phyloP scores from a whole-genome alignment of 2,113 vertebrate species.

The Seriola aureovittata region DNA sequence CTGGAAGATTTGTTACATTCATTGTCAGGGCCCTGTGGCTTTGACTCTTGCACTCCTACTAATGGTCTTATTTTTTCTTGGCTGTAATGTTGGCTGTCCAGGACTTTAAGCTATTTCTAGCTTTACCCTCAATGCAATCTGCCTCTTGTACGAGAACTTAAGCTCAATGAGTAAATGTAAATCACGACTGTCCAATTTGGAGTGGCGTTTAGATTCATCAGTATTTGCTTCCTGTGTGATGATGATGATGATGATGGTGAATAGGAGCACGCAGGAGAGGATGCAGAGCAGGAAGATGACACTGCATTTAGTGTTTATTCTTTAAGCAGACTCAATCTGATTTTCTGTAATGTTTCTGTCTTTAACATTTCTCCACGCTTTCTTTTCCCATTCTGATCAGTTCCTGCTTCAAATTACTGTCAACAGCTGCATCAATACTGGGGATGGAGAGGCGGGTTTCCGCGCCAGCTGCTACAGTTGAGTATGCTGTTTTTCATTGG shows the following conservation, averaged over 20 bases:
- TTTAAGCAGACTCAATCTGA: conserved; percentile 9
- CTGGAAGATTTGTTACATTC: conserved; percentile 31
- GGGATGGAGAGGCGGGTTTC: conserved; percentile 40
- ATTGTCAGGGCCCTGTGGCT: conserved; percentile 44
- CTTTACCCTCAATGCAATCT: conserved; percentile 41
- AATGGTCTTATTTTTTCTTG: conserved; percentile 45
- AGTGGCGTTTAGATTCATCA: conserved; percentile 6
- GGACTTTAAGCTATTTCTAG: conserved; percentile 40
- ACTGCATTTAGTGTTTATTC: conserved; percentile 6
- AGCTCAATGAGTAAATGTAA: conserved; percentile 20
- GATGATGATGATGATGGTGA: too few relatives aligned
- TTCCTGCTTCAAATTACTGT: conserved; percentile 51
- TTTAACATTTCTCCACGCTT: conserved; percentile 10
- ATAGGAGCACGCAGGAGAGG: background rate
- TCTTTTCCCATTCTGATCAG: conserved; percentile 9
- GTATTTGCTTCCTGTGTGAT: background rate
- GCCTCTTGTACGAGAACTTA: conserved; percentile 5
- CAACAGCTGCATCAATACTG: conserved; percentile 56
- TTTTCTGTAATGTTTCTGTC: conserved; percentile 11
- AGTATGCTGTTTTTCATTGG: conserved; percentile 39
- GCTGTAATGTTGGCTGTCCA: conserved; percentile 34
- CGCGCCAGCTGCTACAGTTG: conserved; percentile 30
- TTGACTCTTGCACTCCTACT: conserved; percentile 48
- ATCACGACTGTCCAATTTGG: background rate
- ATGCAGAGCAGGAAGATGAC: background rate